These are phyloP conservation scores for Orthosia cruda DNA, from an alignment of 2,888 invertebrate genomes.

Conservation along the genomic window DNA sequence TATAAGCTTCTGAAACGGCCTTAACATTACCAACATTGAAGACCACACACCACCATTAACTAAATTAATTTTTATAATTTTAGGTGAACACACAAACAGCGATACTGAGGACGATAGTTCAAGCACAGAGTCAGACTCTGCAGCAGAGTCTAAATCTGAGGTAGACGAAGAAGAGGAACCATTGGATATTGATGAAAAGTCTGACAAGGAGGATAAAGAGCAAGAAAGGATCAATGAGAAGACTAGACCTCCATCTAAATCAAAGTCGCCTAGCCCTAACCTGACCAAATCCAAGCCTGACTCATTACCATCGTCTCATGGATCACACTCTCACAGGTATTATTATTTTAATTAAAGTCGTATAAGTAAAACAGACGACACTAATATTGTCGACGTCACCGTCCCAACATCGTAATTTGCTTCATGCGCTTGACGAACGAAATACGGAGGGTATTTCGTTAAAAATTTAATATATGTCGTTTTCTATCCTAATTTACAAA, in stretches of 20 bases:
- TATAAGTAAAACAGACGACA: background rate
- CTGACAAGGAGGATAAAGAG: constrained; percentile 81
- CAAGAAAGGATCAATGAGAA: constrained; percentile 83
- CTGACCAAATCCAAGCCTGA: constrained; percentile 76
- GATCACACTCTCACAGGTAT: constrained; percentile 85
- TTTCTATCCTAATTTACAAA: background rate
- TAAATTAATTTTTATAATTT: constrained; percentile 49
- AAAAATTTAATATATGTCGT: no score
- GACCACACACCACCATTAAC: background rate
- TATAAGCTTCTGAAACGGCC: background rate
- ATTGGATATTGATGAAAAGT: constrained; percentile 77
- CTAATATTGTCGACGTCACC: background rate
- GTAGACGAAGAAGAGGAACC: constrained; percentile 82
- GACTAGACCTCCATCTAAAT: constrained; percentile 80
- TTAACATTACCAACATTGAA: background rate
- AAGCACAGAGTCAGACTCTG: constrained; percentile 86
- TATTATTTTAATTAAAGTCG: background rate
- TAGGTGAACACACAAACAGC: constrained; percentile 88
- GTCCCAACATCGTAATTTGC: background rate
- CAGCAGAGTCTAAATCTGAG: constrained; percentile 86
- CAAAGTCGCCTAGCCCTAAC: constrained; percentile 82
- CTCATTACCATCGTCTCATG: constrained; percentile 82
- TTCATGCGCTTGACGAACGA: background rate
- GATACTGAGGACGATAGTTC: constrained; percentile 90
- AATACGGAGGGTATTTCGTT: no score